Percentiles rank a stretch among this genome's conserved stretches.
These are phyloP conservation scores for Periphyllus acericola DNA, from an alignment of 2,888 invertebrate species.

Conservation along the genomic window DNA sequence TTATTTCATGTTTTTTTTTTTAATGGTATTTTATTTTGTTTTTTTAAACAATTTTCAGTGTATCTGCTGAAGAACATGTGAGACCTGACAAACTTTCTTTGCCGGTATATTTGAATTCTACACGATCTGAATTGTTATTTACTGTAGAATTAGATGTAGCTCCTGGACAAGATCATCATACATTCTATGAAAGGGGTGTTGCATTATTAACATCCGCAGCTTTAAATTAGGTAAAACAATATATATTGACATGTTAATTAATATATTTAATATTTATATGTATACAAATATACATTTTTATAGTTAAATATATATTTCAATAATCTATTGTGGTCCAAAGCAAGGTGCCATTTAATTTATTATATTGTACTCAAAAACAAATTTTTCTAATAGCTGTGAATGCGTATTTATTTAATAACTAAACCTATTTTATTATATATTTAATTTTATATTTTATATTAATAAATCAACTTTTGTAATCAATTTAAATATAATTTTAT, in stretches of 20 bases:
- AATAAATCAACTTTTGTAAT: constrained; percentile 57
- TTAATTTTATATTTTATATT: constrained; percentile 58
- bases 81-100: constrained; percentile 79
- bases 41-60: constrained; percentile 65
- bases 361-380: constrained; percentile 44
- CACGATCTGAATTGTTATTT: constrained; percentile 92
- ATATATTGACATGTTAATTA: constrained; percentile 12
- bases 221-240: constrained; percentile 73
- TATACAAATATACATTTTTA: constrained; percentile 17
- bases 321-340: constrained; percentile 53
- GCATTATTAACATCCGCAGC: constrained; percentile 94
- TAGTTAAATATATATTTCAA: constrained; percentile 30
- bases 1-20: constrained; percentile 58
- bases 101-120: constrained; percentile 97
- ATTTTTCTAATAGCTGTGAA: constrained; percentile 50
- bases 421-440: constrained; percentile 51
- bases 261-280: constrained; percentile 17
- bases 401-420: constrained; percentile 53
- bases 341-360: constrained; percentile 57
- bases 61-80: constrained; percentile 68
- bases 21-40: constrained; percentile 10
- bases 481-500: constrained; percentile 29
- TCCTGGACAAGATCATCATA: constrained; percentile 90
- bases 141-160: constrained; percentile 94
- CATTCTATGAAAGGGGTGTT: constrained; percentile 98